Evolutionary conservation across 2,888 invertebrate genomes (phyloP), one percentile per base, ranked within the genome.

Genomic region (Thalpophila matura): DNA sequence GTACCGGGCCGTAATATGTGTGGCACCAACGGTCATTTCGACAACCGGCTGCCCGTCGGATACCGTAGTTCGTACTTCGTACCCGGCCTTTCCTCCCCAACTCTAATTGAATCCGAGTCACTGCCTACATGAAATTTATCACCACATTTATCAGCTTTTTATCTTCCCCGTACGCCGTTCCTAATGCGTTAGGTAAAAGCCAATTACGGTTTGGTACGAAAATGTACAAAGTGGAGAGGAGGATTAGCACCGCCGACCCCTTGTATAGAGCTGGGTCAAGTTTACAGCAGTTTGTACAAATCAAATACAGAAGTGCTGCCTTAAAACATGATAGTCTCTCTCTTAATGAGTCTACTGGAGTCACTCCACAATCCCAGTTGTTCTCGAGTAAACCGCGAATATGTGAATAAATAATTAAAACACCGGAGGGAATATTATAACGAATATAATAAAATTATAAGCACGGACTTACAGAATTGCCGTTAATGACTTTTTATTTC

Each of bases 71-170:
- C n/a, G n/a, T n/a, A n/a, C n/a, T n/a, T n/a, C 40, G 22, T 40
- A 76, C 75, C 75, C 74, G 66, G 63, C 79, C 67, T 80, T 79
- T 74, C 69, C 77, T 71, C 65, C 77, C 64, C 59, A 42, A 77
- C 80, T 82, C 85, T 85, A 86, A 86, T 86, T 86, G 86, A 86
- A 86, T 87, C 82, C 80, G 82, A 84, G 82, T 84, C 83, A 78
- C 80, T 81, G 80, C 84, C 79, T 84, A 82, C 84, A 78, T 80
- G 77, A 84, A 86, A 86, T 86, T 85, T 85, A 86, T 86, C 82
- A 81, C 86, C 83, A 73, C 83, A 86, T 86, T 86, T 85, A 86
- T 84, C 86, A 82, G 85, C 80, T 81, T 86, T 85, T 86, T 85
- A 85, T 85, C 85, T 84, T 74, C 70, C 76, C 64, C 70, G 76